A percentile compares a stretch with the other conserved stretches of the same genome.
These are phyloP conservation scores for Ichneumoninae sp. DNA, from an alignment of 2,888 invertebrate genomes.

Conservation along the genomic window DNA sequence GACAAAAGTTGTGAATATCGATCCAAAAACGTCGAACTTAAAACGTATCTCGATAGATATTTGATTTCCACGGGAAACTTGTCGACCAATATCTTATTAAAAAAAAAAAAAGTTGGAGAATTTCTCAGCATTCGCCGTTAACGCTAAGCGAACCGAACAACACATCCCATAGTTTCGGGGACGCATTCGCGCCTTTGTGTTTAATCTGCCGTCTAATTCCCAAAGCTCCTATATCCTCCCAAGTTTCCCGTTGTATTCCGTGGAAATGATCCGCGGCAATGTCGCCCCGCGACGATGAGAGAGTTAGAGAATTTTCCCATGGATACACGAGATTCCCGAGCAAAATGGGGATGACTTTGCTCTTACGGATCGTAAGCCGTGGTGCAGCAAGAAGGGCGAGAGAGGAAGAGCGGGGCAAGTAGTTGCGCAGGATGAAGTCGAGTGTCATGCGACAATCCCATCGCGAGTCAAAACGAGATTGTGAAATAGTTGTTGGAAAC, in stretches of 20 bases:
- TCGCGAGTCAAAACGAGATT: conserved; percentile 37
- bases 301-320: background rate
- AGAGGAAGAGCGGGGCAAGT: background rate
- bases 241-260: background rate
- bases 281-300: background rate
- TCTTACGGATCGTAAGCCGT: conserved; percentile 6
- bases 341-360: conserved; percentile 43
- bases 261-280: background rate
- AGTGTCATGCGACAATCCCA: conserved; percentile 44
- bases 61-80: no score
- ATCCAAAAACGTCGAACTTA: background rate
- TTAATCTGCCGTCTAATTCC: conserved; percentile 1
- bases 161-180: background rate
- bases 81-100: no score
- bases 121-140: background rate
- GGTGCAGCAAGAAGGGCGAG: background rate
- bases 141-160: background rate
- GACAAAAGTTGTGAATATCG: background rate
- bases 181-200: background rate
- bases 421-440: conserved; percentile 26
- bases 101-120: background rate
- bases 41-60: no score
- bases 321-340: background rate
- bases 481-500: conserved; percentile 25
- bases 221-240: background rate